Base-by-base conservation (phyloP, 2,797 vertebrate genomes). In the Scomberomorus guttatus region DNA sequence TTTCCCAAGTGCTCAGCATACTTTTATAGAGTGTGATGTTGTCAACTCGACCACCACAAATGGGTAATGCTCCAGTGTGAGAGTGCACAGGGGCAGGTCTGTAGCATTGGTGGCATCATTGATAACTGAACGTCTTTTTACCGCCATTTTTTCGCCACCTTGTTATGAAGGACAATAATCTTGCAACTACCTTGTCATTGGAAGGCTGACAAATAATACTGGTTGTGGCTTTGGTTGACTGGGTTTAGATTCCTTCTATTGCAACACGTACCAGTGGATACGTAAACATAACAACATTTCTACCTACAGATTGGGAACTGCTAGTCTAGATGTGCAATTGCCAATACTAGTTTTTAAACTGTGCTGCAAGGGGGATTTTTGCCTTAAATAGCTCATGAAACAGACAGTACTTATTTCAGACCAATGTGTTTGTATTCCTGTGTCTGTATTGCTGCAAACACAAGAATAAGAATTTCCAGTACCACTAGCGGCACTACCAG, bases 11-110 rank as follows among this genome's bases (percentile, higher is more conserved):
- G 70, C 75, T 85, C 44, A 15, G 52, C 63, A 62, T 67, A 65
- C 78, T 87, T 85, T 80, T 55, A 50, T 50, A 81, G 72, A 87
- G 75, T 68, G 72, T 61, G 44, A 80, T 83, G 57, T 44, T 69
- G 72, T 85, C 55, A 61, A 12, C 71, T 79, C 24, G 24, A 63
- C 69, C 17, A 17, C 58, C 3, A 9, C 42, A 29, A 51, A 61
- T 50, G 50, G 62, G 54, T 64, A 51, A 73, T 18, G 14, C 60
- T 25, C 58, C 22, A 67, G 48, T 25, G 29, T 11, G 48, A n/a
- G 58, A 71, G 22, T 13, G 11, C 59, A 72, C 15, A 66, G 70
- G 44, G 62, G 27, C 24, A 56, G 15, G 56, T 78, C 14, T 74
- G 54, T 51, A 18, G 48, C 39, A 20, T 20, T 58, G 46, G 54